A percentile compares a stretch with the other conserved stretches of the same genome.
These are phyloP conservation scores for Gadopsis bispinosus DNA, from an alignment of 2,797 vertebrate genomes.

Conservation along the genomic window DNA sequence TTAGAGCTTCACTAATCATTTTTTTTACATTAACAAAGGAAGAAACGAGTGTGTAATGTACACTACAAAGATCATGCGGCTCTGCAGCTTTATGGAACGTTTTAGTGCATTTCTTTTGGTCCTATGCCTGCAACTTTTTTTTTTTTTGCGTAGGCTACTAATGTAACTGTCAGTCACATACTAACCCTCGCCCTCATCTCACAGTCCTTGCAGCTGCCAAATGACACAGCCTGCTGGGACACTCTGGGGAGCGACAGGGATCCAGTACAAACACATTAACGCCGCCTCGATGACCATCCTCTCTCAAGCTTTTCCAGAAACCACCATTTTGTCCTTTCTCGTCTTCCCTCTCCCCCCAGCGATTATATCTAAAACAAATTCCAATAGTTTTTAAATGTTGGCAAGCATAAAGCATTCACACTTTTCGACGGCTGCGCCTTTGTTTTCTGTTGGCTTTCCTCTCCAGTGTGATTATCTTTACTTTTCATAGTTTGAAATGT, in stretches of 20 bases:
- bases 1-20: neutral
- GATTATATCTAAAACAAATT: slow-evolving; percentile 29
- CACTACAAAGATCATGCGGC: neutral
- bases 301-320: slow-evolving; percentile 43
- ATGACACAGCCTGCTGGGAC: slow-evolving; percentile 47
- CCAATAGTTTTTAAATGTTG: slow-evolving; percentile 19
- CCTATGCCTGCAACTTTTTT: neutral
- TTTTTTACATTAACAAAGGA: neutral
- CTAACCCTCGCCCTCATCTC: slow-evolving; percentile 29
- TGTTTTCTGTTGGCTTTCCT: slow-evolving; percentile 1
- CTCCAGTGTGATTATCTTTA: slow-evolving; percentile 15
- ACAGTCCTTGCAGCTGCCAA: slow-evolving; percentile 38
- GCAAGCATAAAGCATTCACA: slow-evolving; percentile 6
- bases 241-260: neutral
- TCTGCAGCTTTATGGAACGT: neutral
- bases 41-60: neutral
- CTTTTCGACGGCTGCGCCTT: slow-evolving; percentile 12
- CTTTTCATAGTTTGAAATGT: slow-evolving; percentile 26
- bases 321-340: slow-evolving; percentile 35
- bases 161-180: slow-evolving; percentile 48
- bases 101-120: neutral
- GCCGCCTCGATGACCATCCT: slow-evolving; percentile 19
- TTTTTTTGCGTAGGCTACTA: slow-evolving; percentile 30
- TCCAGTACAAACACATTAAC: slow-evolving; percentile 70
- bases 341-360: slow-evolving; percentile 20